Evolutionary conservation across 2,113 vertebrate genomes (phyloP), one percentile per base, ranked within the genome.

Genomic region (Promerops cafer): DNA sequence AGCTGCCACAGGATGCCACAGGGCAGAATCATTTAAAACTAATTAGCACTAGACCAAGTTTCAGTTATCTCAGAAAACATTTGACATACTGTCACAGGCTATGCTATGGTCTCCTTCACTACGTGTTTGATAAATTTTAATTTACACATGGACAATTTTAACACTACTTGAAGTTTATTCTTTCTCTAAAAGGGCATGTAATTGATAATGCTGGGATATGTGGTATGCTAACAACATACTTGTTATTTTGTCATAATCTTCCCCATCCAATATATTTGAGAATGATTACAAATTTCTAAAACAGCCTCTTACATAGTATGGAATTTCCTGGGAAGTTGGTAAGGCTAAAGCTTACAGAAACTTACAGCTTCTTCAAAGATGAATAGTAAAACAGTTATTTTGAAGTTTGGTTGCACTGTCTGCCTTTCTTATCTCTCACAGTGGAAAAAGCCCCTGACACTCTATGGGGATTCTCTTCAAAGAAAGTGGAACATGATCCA

Each of bases 401-500:
- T 94, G 84, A 94, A 96, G 93, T 94, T 66, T 16, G 63, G 47
- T 86, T 84, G 40, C 65, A 72, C 63, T 83, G 40, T 60, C 88
- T 95, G 39, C 44, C 54, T 89, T 90, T 69, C 68, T 81, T 87
- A 49, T 83, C 37, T 76, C 71, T 92, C 56, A 53, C 52, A 65
- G 71, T 79, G 44, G 84, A 78, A 96, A 91, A 90, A 93, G n/a
- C 61, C 87, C 57, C 52, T 88, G 56, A 94, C 65, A 59, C 53
- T 82, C 59, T 81, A 24, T 79, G 56, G 83, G 76, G 71, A 90
- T 85, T 72, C 59, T 95, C 93, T 74, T 93, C 93, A 89, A 96
- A 96, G 91, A 66, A 77, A 80, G 27, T 31, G n/a, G 74, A 85
- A 90, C 54, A 94, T 75, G 82, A 91, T 76, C 69, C 44, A 74